Evolutionary conservation across 2,888 invertebrate species (phyloP), one percentile per base, ranked within the genome.

Genomic region (Ecdyonurus torrentis): DNA sequence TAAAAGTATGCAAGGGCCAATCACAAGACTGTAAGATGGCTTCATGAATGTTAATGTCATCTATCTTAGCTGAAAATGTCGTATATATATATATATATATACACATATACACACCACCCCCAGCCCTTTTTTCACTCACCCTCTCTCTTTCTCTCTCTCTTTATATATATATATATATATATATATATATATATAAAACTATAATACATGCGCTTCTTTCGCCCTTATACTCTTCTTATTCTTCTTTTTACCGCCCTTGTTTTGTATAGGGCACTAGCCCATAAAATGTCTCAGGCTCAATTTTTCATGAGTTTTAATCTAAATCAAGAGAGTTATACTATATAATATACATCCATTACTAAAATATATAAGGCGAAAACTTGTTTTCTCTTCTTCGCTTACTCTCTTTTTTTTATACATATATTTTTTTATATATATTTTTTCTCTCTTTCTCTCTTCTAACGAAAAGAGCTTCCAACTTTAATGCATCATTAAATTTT

Each of bases 31-130:
- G 37, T 15, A 15, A 37, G 37, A 37, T 37, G 37, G 37, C 37
- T 37, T 55, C 55, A 22, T 55, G 55, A 55, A 55, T 55, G n/a
- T 55, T 55, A 55, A 55, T 55, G 55, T 55, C 55, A 55, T 55
- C 37, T 37, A 55, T 55, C 55, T 55, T 22, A 22, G 20, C 19
- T 22, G 55, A 7, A 55, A 55, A n/a, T 10, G 55, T 7, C 5
- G 55, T 10, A 55, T 10, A 55, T 55, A n/a, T 55, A 5, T 7
- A n/a, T 15, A 15, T 37, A 37, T 37, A 37, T 37, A 37, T 5
- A 37, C 37, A 5, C 37, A 10, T 37, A 37, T 37, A 37, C 15
- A 37, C 15, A 37, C 37, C 37, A 37, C 37, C 37, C 55, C n/a
- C 55, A 18, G 19, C n/a, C 19, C 55, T 55, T 55, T 20, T 55